These are phyloP conservation scores for Micronycteris hirsuta DNA, from an alignment of 2,113 vertebrate genomes.

Conservation along the genomic window DNA sequence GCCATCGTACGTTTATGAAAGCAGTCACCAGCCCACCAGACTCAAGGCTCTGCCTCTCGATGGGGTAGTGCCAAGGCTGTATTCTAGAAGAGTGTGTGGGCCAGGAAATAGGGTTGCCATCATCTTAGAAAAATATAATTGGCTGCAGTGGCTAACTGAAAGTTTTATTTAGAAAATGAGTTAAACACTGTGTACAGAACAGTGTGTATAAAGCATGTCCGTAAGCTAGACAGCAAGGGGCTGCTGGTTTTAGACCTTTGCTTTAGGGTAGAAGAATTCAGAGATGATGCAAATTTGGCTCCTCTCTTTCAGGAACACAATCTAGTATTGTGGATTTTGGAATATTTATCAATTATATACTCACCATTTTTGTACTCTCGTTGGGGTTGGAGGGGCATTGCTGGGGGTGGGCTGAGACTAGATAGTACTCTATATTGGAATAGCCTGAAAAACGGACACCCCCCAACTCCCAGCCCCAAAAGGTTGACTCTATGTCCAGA, in stretches of 20 bases:
- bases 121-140: neutral
- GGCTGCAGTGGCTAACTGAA: neutral
- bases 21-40: neutral
- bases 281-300: neutral
- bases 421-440: neutral
- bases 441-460: neutral
- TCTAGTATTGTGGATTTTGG: neutral
- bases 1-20: neutral
- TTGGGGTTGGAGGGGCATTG: neutral
- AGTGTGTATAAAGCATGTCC: neutral
- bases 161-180: neutral
- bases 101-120: neutral
- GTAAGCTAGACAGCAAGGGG: neutral
- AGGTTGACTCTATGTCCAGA: neutral
- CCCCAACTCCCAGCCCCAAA: neutral
- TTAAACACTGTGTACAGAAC: neutral
- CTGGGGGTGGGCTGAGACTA: neutral
- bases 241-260: neutral
- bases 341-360: neutral
- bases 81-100: neutral
- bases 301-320: neutral
- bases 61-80: neutral
- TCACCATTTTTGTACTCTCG: neutral
- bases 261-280: neutral
- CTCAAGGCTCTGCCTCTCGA: neutral